These are phyloP conservation scores for Pseudoips prasinana DNA, from an alignment of 2,888 invertebrate genomes.

Conservation along the genomic window DNA sequence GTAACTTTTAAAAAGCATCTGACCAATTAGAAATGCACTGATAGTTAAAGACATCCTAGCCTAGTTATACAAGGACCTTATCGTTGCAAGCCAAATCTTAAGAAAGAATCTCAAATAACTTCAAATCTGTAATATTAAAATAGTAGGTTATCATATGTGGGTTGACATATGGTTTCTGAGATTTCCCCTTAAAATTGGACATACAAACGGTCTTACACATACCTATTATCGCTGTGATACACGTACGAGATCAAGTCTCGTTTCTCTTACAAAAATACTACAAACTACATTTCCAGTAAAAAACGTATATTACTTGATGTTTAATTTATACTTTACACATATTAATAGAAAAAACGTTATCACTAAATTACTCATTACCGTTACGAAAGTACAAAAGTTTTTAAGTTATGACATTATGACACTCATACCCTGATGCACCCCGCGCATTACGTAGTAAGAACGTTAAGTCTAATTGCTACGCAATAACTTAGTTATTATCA, in stretches of 20 bases:
- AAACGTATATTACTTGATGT: constrained; percentile 72
- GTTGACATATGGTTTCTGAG: constrained; percentile 15
- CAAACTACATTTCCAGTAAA: constrained; percentile 75
- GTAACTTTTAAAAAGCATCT: constrained; percentile 58
- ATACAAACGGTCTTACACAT: constrained; percentile 56
- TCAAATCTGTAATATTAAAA: not conserved
- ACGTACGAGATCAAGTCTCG: constrained; percentile 68
- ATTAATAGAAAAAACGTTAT: constrained; percentile 73
- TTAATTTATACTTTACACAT: constrained; percentile 69
- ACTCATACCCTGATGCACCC: constrained; percentile 82
- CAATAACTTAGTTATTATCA: constrained; percentile 75
- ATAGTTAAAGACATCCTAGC: constrained; percentile 58
- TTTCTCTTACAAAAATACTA: constrained; percentile 77
- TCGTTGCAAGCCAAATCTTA: constrained; percentile 43
- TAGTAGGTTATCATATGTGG: not conserved
- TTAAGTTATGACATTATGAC: constrained; percentile 74
- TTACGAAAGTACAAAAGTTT: constrained; percentile 79
- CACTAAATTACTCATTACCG: constrained; percentile 70
- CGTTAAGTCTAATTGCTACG: constrained; percentile 72
- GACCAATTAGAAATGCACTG: constrained; percentile 61
- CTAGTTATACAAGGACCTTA: constrained; percentile 59
- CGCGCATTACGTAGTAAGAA: constrained; percentile 70
- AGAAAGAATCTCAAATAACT: constrained; percentile 49
- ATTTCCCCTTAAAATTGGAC: constrained; percentile 55
- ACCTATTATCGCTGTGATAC: constrained; percentile 82